Percentiles rank a stretch among this genome's conserved stretches.
Evolutionary conservation across 92 coral and sea anemone genomes (phyloP).

Genomic region (Plumapathes pennacea): DNA sequence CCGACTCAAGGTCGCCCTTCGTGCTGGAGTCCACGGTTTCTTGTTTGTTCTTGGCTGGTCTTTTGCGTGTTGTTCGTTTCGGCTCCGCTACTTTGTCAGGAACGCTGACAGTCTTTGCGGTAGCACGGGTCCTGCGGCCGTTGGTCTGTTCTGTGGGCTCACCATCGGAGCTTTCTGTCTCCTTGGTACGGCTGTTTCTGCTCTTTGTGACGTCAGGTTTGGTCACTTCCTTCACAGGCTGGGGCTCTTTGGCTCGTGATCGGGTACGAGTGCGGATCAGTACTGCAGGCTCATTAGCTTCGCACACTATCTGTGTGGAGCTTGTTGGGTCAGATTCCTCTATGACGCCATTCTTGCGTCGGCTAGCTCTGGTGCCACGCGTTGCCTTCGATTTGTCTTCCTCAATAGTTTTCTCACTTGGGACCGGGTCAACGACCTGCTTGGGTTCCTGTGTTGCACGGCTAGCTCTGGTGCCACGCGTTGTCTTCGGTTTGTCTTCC

Average conservation of each 20-base stretch:
- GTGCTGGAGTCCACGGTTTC: not conserved
- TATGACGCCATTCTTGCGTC: not conserved
- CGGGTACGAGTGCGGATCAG: not conserved
- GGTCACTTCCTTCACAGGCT: no score
- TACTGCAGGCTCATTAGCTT: constrained; percentile 2
- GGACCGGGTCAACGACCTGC: not conserved
- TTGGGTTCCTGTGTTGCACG: not conserved
- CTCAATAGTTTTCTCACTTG: not conserved
- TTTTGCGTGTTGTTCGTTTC: constrained; percentile 4
- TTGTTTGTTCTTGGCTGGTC: not conserved
- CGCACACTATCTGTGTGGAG: no score
- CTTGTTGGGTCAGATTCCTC: no score
- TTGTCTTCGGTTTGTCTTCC: constrained; percentile 23
- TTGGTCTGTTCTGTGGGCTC: no score
- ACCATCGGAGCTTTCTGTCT: no score
- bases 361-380: not conserved
- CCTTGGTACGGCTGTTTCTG: no score
- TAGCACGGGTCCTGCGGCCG: no score
- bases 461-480: not conserved
- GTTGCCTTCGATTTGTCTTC: not conserved
- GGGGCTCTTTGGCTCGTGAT: no score
- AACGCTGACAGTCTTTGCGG: constrained; percentile 2
- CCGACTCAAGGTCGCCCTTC: not conserved
- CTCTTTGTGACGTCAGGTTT: no score
- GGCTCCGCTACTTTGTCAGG: not conserved